Conservation (phyloP, 2,888 invertebrate species). For the Caenorhabditis sulstoni region DNA sequence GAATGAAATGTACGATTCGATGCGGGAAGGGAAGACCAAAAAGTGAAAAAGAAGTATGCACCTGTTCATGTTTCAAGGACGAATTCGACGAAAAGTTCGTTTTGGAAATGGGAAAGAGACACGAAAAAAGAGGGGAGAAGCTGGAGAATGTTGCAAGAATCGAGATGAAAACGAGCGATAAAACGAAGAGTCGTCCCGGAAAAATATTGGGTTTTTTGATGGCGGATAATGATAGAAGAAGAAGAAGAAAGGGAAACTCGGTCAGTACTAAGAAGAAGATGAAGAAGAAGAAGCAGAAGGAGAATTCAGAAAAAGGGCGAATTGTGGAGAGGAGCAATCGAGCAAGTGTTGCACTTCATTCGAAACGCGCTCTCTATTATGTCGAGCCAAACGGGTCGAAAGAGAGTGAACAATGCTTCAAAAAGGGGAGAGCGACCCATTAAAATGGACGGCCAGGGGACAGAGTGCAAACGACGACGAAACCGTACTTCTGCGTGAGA, state of each 20-base stretch:
- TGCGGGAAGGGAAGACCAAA: background rate
- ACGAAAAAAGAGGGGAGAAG: constrained; percentile 14
- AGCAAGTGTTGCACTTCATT: constrained; percentile 45
- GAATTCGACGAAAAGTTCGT: constrained; percentile 20
- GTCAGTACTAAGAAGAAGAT: too few species aligned
- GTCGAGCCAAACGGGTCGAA: constrained; percentile 35
- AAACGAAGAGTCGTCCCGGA: constrained; percentile 13
- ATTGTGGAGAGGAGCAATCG: constrained; percentile 3
- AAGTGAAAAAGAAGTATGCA: background rate
- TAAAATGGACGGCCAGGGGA: constrained; percentile 15
- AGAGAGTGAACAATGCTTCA: constrained; percentile 36
- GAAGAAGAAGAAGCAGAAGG: background rate
- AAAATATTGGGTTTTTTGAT: constrained; percentile 38
- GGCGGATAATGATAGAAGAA: constrained; percentile 33
- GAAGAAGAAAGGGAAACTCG: background rate
- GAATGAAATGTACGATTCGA: constrained; percentile 6
- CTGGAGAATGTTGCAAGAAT: constrained; percentile 32
- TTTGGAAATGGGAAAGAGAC: background rate
- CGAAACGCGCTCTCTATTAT: constrained; percentile 30
- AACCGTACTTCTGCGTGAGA: constrained; percentile 5
- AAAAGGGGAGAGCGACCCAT: constrained; percentile 49
- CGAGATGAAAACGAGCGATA: constrained; percentile 52
- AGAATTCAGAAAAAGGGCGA: background rate
- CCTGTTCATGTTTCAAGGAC: constrained; percentile 13
- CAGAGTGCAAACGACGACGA: constrained; percentile 1